Base-by-base conservation (phyloP, 1,140 invertebrate genomes). In the Drosophila truncata region DNA sequence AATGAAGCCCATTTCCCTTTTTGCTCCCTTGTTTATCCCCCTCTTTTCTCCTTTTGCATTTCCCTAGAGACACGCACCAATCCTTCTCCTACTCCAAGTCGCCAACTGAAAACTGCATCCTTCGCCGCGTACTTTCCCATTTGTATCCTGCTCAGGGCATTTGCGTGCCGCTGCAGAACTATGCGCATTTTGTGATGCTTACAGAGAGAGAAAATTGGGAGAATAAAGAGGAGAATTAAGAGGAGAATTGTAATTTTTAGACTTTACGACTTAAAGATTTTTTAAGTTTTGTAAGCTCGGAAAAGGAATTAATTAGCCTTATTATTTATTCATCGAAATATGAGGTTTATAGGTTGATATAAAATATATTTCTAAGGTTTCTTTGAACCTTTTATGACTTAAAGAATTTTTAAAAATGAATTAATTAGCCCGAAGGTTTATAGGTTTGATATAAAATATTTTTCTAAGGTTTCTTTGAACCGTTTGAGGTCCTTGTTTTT, bases 1-100 rank as follows among this genome's bases (percentile, higher is more conserved):
- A 90, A 87, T 87, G 84, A 81, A 90, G 85, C 80, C 84, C 85
- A 87, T 90, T 87, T 80, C 86, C 63, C 25, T 52, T 23, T 37
- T 37, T 44, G 16, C 23, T 52, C 29, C 37, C 39, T 54, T 49
- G 47, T 49, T 49, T 49, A 27, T 31, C 27, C 20, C 49, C 20
- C 49, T 5, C 49, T 27, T 14, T 18, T 54, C 41, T 20, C 29
- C 47, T 35, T 42, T 35, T 42, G 16, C 31, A 41, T 35, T 42
- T 39, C 18, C 42, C 65, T 18, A 23, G 64, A 52, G 66, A 61
- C 58, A 78, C 47, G 75, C 67, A 80, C 54, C 74, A 60, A 42
- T 73, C 67, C 67, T 20, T 31, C 49, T 31, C 49, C 9, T 49
- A 27, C 47, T 33, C 18, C 31, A 71, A 71, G 65, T 57, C 66